phyloP scores from a whole-genome alignment of 1,140 invertebrate genomes.

The Papilio dardanus region DNA sequence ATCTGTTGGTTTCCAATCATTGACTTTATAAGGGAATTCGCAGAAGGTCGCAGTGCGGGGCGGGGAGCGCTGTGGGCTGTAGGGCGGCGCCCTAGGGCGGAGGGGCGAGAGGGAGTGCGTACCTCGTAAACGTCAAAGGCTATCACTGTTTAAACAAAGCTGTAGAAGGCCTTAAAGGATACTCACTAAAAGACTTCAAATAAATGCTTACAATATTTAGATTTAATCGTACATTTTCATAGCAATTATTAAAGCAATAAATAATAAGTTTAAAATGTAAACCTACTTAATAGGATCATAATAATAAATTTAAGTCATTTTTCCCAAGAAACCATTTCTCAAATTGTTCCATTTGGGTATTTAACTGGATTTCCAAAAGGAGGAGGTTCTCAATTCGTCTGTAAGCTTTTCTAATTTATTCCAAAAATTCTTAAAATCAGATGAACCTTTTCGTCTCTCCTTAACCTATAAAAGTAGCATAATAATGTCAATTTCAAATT shows the following conservation, averaged over 20 bases:
- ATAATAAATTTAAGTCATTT: no score
- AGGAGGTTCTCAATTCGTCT: no score
- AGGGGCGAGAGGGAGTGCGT: background rate
- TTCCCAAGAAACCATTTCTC: no score
- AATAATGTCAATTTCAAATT: background rate
- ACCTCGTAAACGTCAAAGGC: slow-evolving; percentile 22
- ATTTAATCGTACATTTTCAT: background rate
- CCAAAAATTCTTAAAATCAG: background rate
- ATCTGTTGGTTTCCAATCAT: background rate
- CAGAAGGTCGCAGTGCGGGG: background rate
- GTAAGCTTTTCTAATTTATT: no score
- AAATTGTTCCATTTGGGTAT: no score
- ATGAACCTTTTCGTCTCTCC: background rate
- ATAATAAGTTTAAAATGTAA: no score
- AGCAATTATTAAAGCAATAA: no score
- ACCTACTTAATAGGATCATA: no score
- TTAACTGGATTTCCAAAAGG: no score
- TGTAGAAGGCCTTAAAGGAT: slow-evolving; percentile 6
- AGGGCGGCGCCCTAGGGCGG: background rate
- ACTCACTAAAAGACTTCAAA: background rate
- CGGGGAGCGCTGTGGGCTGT: slow-evolving; percentile 5
- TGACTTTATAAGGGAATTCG: slow-evolving; percentile 9
- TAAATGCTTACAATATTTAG: background rate
- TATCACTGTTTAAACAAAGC: slow-evolving; percentile 25
- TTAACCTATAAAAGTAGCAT: background rate